These are phyloP conservation scores for Cochlearius cochlearius DNA, from an alignment of 2,113 vertebrate species.

Conservation along the genomic window DNA sequence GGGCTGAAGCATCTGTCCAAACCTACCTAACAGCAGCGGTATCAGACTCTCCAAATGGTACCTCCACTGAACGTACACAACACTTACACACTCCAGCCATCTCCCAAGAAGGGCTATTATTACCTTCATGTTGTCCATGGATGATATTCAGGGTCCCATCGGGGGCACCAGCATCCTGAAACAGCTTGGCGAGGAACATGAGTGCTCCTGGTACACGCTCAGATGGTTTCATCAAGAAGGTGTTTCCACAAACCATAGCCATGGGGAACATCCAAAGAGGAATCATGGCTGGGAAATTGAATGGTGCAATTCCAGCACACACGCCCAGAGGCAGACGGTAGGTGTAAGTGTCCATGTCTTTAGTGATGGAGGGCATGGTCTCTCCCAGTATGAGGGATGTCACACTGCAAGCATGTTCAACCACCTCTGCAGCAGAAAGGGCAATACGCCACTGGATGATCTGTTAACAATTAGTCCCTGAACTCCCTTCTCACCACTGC, in stretches of 20 bases:
- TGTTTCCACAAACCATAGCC: constrained; percentile 96
- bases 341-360: constrained; percentile 96
- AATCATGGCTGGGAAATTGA: constrained; percentile 99
- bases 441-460: not conserved
- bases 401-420: constrained; percentile 94
- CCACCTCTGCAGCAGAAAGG: constrained; percentile 86
- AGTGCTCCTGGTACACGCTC: constrained; percentile 91
- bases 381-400: constrained; percentile 96
- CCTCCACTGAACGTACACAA: not conserved
- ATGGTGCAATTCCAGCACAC: constrained; percentile 92
- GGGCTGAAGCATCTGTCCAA: not conserved
- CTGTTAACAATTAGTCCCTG: not conserved
- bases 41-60: not conserved
- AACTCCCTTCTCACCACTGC: not conserved
- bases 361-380: constrained; percentile 93
- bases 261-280: constrained; percentile 98
- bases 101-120: not conserved
- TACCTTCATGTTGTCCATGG: constrained; percentile 92
- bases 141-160: constrained; percentile 93
- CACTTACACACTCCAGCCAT: not conserved
- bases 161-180: constrained; percentile 92
- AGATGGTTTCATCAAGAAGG: constrained; percentile 94
- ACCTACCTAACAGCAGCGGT: not conserved
- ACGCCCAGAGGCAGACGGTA: constrained; percentile 92
- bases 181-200: constrained; percentile 90